Percentiles rank a stretch among this genome's conserved stretches.
Evolutionary conservation across 2,113 vertebrate genomes (phyloP).

Genomic region (Gobiocypris rarus): DNA sequence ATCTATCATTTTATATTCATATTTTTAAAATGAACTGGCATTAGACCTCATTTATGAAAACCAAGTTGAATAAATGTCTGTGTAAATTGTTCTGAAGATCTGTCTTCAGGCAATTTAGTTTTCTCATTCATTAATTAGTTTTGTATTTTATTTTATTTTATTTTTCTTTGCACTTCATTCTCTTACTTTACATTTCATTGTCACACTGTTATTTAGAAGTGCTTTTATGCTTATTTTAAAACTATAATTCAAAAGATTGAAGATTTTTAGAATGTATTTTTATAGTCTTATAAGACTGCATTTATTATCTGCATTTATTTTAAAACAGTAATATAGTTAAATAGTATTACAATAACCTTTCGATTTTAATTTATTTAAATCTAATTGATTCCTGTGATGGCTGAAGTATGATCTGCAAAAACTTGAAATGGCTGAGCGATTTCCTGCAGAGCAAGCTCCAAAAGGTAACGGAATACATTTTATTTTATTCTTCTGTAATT

Average conservation of each 20-base stretch:
- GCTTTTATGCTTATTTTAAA: not conserved
- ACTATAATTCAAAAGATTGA: no score
- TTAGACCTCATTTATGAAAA: slow-evolving; percentile 1
- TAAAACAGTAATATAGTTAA: no score
- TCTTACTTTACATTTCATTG: not conserved
- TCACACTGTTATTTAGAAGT: not conserved
- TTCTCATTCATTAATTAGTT: not conserved
- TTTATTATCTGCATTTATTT: no score
- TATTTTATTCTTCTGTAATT: no score
- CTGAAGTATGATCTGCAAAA: not conserved
- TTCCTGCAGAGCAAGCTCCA: no score
- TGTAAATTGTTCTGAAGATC: not conserved
- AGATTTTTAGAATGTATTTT: no score
- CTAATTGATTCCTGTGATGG: not conserved
- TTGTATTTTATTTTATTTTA: not conserved
- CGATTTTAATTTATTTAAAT: not conserved
- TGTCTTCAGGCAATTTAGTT: not conserved
- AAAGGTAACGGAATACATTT: no score
- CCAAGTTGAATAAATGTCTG: not conserved
- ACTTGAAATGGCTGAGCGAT: no score
- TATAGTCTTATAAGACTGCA: no score
- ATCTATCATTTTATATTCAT: not conserved
- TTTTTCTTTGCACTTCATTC: not conserved
- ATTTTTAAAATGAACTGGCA: not conserved
- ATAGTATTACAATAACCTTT: no score